Evolutionary conservation across 1,140 invertebrate species (phyloP).

Genomic region (Drosophila paulistorum): DNA sequence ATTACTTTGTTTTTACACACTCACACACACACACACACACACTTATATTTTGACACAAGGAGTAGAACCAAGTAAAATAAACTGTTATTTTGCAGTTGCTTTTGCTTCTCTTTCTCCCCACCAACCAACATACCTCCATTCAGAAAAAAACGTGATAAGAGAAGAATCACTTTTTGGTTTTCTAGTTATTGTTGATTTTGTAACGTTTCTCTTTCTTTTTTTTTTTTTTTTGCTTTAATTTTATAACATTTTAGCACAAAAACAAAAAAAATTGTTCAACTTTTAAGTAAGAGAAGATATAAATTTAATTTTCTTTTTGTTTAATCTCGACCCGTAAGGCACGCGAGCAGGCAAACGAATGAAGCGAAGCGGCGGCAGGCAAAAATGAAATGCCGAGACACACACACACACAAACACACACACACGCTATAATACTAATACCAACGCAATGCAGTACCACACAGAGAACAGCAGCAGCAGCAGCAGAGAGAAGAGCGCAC

Average conservation of each 20-base stretch:
- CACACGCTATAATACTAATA: slow-evolving; percentile 22
- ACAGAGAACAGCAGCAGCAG: neutral
- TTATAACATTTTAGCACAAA: slow-evolving; percentile 2
- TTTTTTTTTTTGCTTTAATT: neutral
- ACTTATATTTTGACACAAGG: slow-evolving; percentile 5
- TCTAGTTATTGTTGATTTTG: neutral
- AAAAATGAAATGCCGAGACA: slow-evolving; percentile 70
- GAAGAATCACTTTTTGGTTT: neutral
- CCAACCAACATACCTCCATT: neutral
- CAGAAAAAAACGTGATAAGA: slow-evolving; percentile 1
- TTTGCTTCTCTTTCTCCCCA: neutral
- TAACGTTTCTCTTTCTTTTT: neutral
- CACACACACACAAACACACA: slow-evolving; percentile 12
- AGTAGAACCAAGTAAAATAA: neutral
- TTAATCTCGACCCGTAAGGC: slow-evolving; percentile 70
- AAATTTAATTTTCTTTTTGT: slow-evolving; percentile 39
- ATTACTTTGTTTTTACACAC: slow-evolving; percentile 38
- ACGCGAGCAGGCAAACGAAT: slow-evolving; percentile 77
- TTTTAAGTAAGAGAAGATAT: slow-evolving; percentile 19
- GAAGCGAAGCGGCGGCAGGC: slow-evolving; percentile 73
- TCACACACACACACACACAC: slow-evolving; percentile 15
- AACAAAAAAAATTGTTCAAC: slow-evolving; percentile 27
- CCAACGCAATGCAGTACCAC: slow-evolving; percentile 1
- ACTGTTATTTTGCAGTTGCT: slow-evolving; percentile 3
- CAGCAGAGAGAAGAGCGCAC: slow-evolving; percentile 11